Percentiles rank a stretch among this genome's conserved stretches.
These are phyloP conservation scores for Nanorana parkeri DNA, from an alignment of 2,113 vertebrate species.

Conservation along the genomic window DNA sequence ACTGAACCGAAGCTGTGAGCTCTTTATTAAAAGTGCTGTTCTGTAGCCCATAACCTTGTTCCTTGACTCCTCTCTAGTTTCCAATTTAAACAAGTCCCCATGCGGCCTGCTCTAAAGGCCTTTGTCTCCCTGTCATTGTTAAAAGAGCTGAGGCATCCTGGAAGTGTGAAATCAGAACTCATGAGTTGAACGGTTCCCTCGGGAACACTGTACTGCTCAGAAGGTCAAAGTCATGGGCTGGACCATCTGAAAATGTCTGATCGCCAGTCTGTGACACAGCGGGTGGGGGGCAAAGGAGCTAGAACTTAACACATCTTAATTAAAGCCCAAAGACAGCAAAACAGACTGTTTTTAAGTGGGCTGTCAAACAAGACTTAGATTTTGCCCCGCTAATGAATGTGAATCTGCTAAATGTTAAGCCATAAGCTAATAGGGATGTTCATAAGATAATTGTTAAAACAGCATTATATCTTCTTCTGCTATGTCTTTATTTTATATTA, in stretches of 20 bases:
- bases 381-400: slow-evolving; percentile 75
- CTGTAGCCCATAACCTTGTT: slow-evolving; percentile 91
- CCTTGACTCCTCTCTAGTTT: slow-evolving; percentile 90
- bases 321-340: slow-evolving; percentile 85
- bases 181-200: slow-evolving; percentile 89
- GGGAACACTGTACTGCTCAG: slow-evolving; percentile 83
- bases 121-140: slow-evolving; percentile 94
- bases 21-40: slow-evolving; percentile 97
- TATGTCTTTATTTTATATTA: slow-evolving; percentile 63
- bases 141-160: slow-evolving; percentile 81
- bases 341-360: slow-evolving; percentile 81
- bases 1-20: slow-evolving; percentile 87
- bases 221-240: slow-evolving; percentile 90
- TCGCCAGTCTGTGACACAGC: slow-evolving; percentile 81
- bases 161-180: slow-evolving; percentile 94
- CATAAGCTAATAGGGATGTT: slow-evolving; percentile 66
- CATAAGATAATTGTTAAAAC: slow-evolving; percentile 62
- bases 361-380: slow-evolving; percentile 69
- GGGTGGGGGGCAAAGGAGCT: slow-evolving; percentile 69
- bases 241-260: slow-evolving; percentile 85
- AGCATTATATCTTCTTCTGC: slow-evolving; percentile 48
- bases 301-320: slow-evolving; percentile 86
- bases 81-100: slow-evolving; percentile 91
- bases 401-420: slow-evolving; percentile 68
- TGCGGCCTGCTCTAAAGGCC: slow-evolving; percentile 87